Evolutionary conservation across 2,113 vertebrate species (phyloP).

Genomic region (Microcebus tavaratra): DNA sequence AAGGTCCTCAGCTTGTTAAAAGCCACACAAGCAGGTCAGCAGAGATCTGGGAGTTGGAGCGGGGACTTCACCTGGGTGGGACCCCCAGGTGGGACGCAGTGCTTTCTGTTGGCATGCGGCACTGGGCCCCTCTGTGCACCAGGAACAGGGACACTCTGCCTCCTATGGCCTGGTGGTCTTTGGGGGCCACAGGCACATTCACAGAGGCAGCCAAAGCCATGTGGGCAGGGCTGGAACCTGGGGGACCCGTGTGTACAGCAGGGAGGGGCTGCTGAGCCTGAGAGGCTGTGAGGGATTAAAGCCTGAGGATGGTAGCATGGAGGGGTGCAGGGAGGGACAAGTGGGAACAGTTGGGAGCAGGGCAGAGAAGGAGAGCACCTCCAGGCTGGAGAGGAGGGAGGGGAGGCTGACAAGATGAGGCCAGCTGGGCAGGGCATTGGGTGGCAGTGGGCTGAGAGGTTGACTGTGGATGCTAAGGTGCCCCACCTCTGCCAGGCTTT

Average conservation of each 20-base stretch:
- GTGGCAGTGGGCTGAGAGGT: background rate
- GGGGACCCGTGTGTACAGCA: rapidly evolving
- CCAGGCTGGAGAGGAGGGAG: background rate
- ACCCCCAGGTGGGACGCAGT: rapidly evolving
- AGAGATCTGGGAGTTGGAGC: background rate
- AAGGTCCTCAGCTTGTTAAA: background rate
- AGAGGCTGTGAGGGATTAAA: background rate
- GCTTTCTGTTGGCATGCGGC: background rate
- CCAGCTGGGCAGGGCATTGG: background rate
- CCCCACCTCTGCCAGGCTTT: background rate
- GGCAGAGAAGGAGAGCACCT: background rate
- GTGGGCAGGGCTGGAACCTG: background rate
- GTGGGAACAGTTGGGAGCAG: background rate
- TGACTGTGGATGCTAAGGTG: background rate
- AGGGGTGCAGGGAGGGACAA: background rate
- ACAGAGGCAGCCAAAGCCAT: background rate
- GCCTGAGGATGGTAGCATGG: background rate
- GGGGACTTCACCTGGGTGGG: background rate
- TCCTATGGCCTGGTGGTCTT: background rate
- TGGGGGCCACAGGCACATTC: background rate
- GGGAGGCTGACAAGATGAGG: background rate
- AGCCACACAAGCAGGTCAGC: background rate
- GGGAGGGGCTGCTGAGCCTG: background rate
- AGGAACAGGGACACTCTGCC: background rate
- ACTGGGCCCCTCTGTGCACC: background rate